Evolutionary conservation across 2,888 invertebrate species (phyloP).

Genomic region (Limnephilus auricula): DNA sequence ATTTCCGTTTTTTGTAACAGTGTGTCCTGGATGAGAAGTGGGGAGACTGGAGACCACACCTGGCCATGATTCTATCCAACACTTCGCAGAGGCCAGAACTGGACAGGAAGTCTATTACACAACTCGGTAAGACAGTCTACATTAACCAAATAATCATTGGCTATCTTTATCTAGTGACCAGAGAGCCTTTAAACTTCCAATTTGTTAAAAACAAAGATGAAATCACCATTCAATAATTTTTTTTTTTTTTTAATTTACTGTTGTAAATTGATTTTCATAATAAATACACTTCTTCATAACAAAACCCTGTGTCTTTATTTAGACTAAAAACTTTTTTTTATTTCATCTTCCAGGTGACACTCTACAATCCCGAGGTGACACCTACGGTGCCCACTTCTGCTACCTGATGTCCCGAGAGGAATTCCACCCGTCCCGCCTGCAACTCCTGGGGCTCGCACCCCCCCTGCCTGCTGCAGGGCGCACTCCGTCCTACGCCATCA

Average conservation of each 20-base stretch:
- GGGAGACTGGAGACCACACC: constrained; percentile 97
- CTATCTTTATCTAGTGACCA: too few relatives aligned
- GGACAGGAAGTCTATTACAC: constrained; percentile 86
- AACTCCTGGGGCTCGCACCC: constrained; percentile 87
- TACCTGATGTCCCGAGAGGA: constrained; percentile 91
- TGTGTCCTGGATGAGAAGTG: constrained; percentile 84
- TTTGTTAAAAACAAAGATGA: neutral
- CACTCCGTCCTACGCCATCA: constrained; percentile 83
- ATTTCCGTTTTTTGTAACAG: constrained; percentile 71
- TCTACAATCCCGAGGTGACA: constrained; percentile 84
- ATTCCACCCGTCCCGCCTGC: constrained; percentile 81
- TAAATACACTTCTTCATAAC: too few relatives aligned
- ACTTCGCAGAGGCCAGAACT: constrained; percentile 86
- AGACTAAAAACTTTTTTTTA: neutral
- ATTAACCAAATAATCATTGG: neutral
- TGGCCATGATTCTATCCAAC: constrained; percentile 96
- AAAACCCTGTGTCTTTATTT: too few relatives aligned
- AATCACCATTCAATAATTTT: neutral
- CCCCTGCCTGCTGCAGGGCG: constrained; percentile 75
- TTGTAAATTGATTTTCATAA: neutral
- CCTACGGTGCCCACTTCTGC: constrained; percentile 96
- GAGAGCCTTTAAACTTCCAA: too few relatives aligned
- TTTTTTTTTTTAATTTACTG: neutral
- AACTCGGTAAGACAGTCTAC: constrained; percentile 75
- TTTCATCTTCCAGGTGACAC: constrained; percentile 79